phyloP scores from a whole-genome alignment of 2,888 invertebrate genomes.

The Drosophila emarginata region DNA sequence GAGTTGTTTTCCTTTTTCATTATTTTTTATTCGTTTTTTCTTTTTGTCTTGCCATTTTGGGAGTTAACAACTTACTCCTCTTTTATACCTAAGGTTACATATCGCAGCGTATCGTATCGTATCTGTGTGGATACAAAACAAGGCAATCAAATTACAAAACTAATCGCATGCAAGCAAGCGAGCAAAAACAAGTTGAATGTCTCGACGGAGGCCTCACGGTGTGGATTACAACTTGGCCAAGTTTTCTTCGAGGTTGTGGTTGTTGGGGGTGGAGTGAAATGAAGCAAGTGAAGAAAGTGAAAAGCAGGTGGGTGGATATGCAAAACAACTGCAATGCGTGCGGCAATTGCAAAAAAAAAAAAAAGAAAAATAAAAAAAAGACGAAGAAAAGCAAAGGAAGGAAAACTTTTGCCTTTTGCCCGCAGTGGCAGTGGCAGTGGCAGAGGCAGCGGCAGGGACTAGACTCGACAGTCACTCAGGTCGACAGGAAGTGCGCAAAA shows the following conservation, averaged over 20 bases:
- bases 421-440: slow-evolving; percentile 48
- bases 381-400: slow-evolving; percentile 23
- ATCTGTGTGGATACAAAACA: slow-evolving; percentile 28
- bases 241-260: slow-evolving; percentile 30
- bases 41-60: slow-evolving; percentile 23
- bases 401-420: slow-evolving; percentile 53
- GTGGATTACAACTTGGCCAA: slow-evolving; percentile 62
- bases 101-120: background rate
- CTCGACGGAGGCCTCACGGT: slow-evolving; percentile 53
- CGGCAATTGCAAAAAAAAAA: slow-evolving; percentile 49
- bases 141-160: slow-evolving; percentile 79
- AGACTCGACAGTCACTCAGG: slow-evolving; percentile 51
- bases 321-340: slow-evolving; percentile 77
- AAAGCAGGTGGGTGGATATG: slow-evolving; percentile 51
- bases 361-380: slow-evolving; percentile 13
- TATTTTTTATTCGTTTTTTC: background rate
- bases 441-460: slow-evolving; percentile 32
- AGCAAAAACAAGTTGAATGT: slow-evolving; percentile 45
- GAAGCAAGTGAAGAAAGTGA: slow-evolving; percentile 59
- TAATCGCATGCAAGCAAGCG: slow-evolving; percentile 79
- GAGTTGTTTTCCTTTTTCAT: slow-evolving; percentile 27
- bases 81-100: slow-evolving; percentile 19
- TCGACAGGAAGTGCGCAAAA: slow-evolving; percentile 82
- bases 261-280: slow-evolving; percentile 42
- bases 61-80: slow-evolving; percentile 65